Base-by-base conservation (phyloP, 2,888 invertebrate genomes). In the Cepaea hortensis region DNA sequence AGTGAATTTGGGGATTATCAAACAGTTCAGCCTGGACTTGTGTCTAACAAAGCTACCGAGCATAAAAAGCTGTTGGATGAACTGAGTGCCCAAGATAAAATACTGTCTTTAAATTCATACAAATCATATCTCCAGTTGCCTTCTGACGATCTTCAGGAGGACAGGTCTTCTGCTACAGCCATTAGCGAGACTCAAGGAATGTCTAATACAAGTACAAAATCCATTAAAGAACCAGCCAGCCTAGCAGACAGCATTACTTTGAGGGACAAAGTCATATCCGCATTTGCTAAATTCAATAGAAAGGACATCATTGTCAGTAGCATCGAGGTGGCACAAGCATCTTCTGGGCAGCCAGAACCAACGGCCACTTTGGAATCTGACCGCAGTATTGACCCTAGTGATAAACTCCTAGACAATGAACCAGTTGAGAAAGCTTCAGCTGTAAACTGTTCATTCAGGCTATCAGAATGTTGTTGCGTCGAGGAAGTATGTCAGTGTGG, bases 251-350 rank as follows among this genome's bases (percentile, higher is more conserved):
- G 65, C 23, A 65, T 84, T 3, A 68, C 65, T n/a, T 7, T 85
- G 73, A 80, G 85, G 73, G 85, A 85, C 55, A 73, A 81, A 61
- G 85, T 85, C 13, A 80, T 85, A 1, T 62, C 80, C 18, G 85
- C 85, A 11, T 85, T 81, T 81, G 18, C 85, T 18, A 85, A 85
- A 72, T 85, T 85, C 23, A 85, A 85, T 73, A 80, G 81, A 23
- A 85, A 81, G 61, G 85, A 85, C 23, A 73, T 62, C 20, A 85
- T 85, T 85, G 62, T 20, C 23, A 85, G 81, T 61, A 85, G 81
- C n/a, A 81, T 81, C 20, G 46, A 85, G 20, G 73, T 55, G 18
- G 50, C 55, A 3, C 81, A n/a, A 62, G 18, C n/a, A 13, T 50
- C 81, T 20, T 68, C 11, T 7, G 76, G n/a, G 18, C 55, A 55